Conservation (phyloP, 2,888 invertebrate species). For the Deilephila elpenor region DNA sequence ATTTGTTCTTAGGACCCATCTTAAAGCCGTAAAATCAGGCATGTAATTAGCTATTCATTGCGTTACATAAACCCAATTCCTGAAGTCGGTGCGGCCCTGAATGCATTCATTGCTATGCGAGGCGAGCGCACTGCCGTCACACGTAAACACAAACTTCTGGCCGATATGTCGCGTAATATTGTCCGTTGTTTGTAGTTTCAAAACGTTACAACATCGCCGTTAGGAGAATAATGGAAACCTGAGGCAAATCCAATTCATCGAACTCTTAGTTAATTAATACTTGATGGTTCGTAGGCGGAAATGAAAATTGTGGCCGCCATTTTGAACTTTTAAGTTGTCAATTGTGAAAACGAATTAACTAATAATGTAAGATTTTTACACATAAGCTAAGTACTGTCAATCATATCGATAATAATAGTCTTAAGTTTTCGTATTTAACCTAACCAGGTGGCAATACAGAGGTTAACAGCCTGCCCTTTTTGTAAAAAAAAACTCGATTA, state of each 20-base stretch:
- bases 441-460: neutral
- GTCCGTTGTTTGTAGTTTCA: constrained; percentile 10
- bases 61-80: constrained; percentile 18
- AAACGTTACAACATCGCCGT: constrained; percentile 5
- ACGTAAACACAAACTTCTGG: constrained; percentile 21
- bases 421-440: neutral
- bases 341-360: too few species aligned
- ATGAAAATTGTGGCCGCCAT: too few species aligned
- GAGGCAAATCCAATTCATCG: neutral
- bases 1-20: neutral
- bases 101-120: constrained; percentile 20
- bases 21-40: neutral
- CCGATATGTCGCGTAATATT: constrained; percentile 4
- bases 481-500: neutral
- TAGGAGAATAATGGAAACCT: neutral
- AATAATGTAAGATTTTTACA: too few species aligned
- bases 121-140: neutral
- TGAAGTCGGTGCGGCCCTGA: constrained; percentile 21
- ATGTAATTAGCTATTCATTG: constrained; percentile 1
- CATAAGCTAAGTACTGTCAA: too few species aligned
- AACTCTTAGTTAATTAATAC: too few species aligned
- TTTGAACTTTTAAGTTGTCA: too few species aligned
- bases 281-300: too few species aligned
- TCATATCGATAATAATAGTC: too few species aligned
- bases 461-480: neutral